Percentiles rank a stretch among this genome's conserved stretches.
Conservation (phyloP, 2,888 invertebrate species). For the Melanotus villosus region DNA sequence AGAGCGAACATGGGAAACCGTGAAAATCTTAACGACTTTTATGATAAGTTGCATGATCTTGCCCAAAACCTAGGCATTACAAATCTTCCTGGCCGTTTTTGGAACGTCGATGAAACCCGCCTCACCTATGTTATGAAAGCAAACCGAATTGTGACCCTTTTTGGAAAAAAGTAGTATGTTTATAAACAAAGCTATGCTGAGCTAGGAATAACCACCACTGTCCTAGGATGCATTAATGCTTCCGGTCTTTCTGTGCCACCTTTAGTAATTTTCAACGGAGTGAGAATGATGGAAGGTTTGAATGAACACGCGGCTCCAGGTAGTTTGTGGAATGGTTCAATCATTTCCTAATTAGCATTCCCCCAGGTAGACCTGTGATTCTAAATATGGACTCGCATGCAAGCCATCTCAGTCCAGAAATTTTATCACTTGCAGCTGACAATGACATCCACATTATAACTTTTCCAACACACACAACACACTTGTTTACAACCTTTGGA, state of each 20-base stretch:
- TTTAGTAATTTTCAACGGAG: not conserved
- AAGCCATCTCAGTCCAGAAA: not conserved
- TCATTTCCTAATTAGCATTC: not conserved
- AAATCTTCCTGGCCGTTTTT: not conserved
- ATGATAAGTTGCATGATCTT: not conserved
- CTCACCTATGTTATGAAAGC: not conserved
- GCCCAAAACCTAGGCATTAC: not conserved
- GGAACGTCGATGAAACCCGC: not conserved
- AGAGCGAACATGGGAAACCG: not conserved
- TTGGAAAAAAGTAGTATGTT: not conserved
- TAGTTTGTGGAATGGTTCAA: not conserved
- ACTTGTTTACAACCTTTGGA: no score
- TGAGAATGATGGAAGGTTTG: not conserved
- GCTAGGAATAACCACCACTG: not conserved
- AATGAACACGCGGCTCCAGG: not conserved
- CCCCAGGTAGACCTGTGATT: not conserved
- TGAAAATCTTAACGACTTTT: not conserved
- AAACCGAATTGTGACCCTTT: not conserved
- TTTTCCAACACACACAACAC: not conserved
- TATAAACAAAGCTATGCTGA: conserved; percentile 1
- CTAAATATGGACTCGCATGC: not conserved
- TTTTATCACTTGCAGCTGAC: not conserved
- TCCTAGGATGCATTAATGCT: conserved; percentile 1
- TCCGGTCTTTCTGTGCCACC: not conserved
- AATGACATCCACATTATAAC: not conserved